Base-by-base conservation (phyloP, 2,797 vertebrate genomes). In the Poecilia velifera region DNA sequence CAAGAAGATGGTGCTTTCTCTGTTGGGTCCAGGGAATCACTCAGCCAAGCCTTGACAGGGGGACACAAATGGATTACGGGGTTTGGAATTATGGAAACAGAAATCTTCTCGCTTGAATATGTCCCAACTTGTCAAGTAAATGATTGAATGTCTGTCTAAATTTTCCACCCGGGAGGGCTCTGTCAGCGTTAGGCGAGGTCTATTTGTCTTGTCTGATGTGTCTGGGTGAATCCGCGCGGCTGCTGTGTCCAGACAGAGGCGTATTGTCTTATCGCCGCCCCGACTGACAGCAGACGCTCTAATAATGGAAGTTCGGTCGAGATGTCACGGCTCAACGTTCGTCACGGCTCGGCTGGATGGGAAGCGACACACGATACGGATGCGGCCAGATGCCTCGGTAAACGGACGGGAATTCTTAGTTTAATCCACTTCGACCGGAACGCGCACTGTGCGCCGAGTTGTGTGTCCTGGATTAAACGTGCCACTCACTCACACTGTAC, bases 151-250 rank as follows among this genome's bases (percentile, higher is more conserved):
- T 81, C 83, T 83, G 90, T 92, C 93, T 91, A 89, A 75, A 90
- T 92, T 87, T 87, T 89, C 86, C 85, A 85, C 83, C 86, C 79
- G 28, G 62, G 82, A 64, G 43, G 87, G 89, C 93, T 93, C 91
- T 76, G 91, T 94, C 91, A 93, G 91, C 85, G 90, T 86, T 90
- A 94, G 91, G 87, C 47, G 46, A 82, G 90, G 84, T 91, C 93
- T 93, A 91, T 94, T 95, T 93, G 91, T 95, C 93, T 92, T 93
- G 90, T 93, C 91, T 92, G 92, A 92, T 92, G 86, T 91, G 91
- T 93, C 89, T 89, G 82, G 78, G 73, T 84, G 82, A 88, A 88
- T 91, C 87, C 72, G 14, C 82, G 80, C 1, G 34, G 84, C 88
- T 71, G 87, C 91, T 87, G 82, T 79, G 88, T 87, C 74, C 43